Conservation (phyloP, 2,888 invertebrate species). For the Lathronympha strigana region DNA sequence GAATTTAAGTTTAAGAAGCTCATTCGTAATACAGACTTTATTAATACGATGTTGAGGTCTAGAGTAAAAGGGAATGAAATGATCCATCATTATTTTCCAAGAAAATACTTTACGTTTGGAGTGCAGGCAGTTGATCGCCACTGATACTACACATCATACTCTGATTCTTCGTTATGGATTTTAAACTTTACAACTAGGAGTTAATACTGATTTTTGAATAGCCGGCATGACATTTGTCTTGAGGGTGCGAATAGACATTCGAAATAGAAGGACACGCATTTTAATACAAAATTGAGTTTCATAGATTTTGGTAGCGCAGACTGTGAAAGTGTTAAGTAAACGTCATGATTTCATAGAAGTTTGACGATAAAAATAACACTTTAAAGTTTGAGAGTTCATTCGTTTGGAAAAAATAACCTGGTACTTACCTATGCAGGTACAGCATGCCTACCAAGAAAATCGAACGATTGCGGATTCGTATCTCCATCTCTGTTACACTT, state of each 20-base stretch:
- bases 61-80: not conserved
- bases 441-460: no score
- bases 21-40: slow-evolving; percentile 5
- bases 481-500: no score
- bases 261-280: not conserved
- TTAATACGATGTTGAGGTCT: not conserved
- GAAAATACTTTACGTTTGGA: slow-evolving; percentile 7
- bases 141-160: slow-evolving; percentile 27
- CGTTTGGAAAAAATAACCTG: no score
- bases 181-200: not conserved
- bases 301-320: no score
- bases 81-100: slow-evolving; percentile 4
- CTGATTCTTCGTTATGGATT: not conserved
- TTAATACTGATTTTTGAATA: slow-evolving; percentile 5
- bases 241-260: slow-evolving; percentile 14
- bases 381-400: no score
- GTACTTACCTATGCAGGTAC: no score
- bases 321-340: no score
- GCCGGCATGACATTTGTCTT: not conserved
- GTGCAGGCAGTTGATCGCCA: slow-evolving; percentile 23
- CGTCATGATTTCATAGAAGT: no score
- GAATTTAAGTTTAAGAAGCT: not conserved
- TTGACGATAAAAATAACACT: no score
- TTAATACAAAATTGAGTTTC: not conserved
- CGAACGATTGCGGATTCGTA: no score